Base-by-base conservation (phyloP, 2,888 invertebrate species). In the Mystacides longicornis region DNA sequence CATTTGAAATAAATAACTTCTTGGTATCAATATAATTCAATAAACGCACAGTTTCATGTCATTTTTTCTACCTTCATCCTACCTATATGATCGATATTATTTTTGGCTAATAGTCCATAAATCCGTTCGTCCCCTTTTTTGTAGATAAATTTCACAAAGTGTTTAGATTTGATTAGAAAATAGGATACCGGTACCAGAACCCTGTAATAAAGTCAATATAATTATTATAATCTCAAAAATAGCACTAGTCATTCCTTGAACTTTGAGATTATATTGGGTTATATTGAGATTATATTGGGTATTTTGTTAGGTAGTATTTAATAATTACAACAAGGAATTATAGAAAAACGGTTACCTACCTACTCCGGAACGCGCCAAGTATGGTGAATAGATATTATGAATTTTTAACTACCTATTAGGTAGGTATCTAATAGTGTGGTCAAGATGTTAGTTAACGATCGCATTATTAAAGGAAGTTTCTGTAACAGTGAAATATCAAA, bases 321-420 rank as follows among this genome's bases (percentile, higher is more conserved):
- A 37, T 57, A 60, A 57, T 60, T 57, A 55, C 55, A 56, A 60
- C 56, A 51, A 18, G 21, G 55, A 60, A 60, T 60, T 60, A 60
- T 37, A 57, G 57, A 58, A 60, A 60, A 60, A 60, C 54, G 57
- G 54, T 60, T 55, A 37, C 42, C n/a, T n/a, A n/a, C n/a, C n/a
- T n/a, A n/a, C n/a, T n/a, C n/a, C 19, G 52, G 57, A 55, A 55
- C 57, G 52, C 54, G 56, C 59, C 54, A 23, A 47, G 50, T 48
- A 55, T 56, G 51, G n/a, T n/a, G n/a, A n/a, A n/a, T n/a, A n/a
- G n/a, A n/a, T n/a, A n/a, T n/a, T n/a, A n/a, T n/a, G n/a, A n/a
- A n/a, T n/a, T n/a, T 59, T 56, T 49, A 59, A 51, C 52, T 47
- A 14, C 16, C 14, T 7, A 37, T 7, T 3, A 14, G 14, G 14